Evolutionary conservation across 2,797 vertebrate species (phyloP).

Genomic region (Mormyrops attenuatus): DNA sequence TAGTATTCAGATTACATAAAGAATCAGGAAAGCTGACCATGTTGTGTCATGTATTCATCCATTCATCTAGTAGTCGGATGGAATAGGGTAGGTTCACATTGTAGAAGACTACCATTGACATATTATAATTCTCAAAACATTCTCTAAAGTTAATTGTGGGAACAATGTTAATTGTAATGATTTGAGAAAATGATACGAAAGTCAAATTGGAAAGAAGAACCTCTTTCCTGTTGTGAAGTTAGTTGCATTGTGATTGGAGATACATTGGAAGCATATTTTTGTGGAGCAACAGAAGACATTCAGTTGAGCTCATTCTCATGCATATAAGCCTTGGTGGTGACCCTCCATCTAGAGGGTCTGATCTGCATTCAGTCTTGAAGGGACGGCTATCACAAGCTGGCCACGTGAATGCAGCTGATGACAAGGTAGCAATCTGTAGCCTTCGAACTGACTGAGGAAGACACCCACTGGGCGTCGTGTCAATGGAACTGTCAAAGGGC

Average conservation of each 20-base stretch:
- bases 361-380: slow-evolving; percentile 35
- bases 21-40: background rate
- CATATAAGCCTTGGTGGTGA: background rate
- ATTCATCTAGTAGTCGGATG: background rate
- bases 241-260: background rate
- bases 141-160: background rate
- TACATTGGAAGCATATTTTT: background rate
- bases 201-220: background rate
- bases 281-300: background rate
- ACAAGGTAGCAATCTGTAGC: slow-evolving; percentile 73
- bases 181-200: background rate
- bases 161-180: background rate
- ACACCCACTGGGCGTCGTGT: slow-evolving; percentile 51
- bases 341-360: background rate
- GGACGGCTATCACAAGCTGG: slow-evolving; percentile 44
- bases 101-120: background rate
- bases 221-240: background rate
- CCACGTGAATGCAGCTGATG: slow-evolving; percentile 66
- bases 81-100: background rate
- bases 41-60: background rate
- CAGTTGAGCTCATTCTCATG: background rate
- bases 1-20: background rate
- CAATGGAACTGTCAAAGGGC: slow-evolving; percentile 55
- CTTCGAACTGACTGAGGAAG: slow-evolving; percentile 40
- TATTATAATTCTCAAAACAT: background rate